A percentile compares a stretch with the other conserved stretches of the same genome.
Evolutionary conservation across 1,140 invertebrate genomes (phyloP).

Genomic region (Belonocnema kinseyi): DNA sequence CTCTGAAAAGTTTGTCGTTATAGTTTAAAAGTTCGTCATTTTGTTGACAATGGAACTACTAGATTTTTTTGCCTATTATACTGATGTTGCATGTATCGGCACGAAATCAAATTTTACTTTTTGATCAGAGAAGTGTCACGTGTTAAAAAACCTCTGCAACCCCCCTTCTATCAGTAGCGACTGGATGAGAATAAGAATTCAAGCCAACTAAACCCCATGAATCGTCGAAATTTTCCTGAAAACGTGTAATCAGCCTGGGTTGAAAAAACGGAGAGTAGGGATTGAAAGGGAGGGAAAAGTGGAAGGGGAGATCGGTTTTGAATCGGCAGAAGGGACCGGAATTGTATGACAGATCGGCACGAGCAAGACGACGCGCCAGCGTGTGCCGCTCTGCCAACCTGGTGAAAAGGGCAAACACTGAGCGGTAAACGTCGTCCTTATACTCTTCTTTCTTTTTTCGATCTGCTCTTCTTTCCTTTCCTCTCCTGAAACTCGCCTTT

Average conservation of each 20-base stretch:
- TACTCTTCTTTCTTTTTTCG: not conserved
- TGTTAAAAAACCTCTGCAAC: too few relatives aligned
- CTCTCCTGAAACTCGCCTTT: not conserved
- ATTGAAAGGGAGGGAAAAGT: conserved; percentile 24
- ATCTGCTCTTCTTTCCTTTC: conserved; percentile 22
- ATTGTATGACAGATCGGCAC: conserved; percentile 63
- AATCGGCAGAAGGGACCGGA: conserved; percentile 41
- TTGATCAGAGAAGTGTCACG: too few relatives aligned
- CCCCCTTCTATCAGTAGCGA: too few relatives aligned
- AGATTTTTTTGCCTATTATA: too few relatives aligned
- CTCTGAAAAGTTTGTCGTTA: too few relatives aligned
- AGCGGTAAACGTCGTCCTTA: conserved; percentile 19
- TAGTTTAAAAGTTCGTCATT: too few relatives aligned
- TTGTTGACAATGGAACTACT: too few relatives aligned
- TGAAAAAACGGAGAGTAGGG: not conserved
- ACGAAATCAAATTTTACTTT: too few relatives aligned
- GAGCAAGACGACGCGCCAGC: conserved; percentile 50
- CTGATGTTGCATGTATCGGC: too few relatives aligned
- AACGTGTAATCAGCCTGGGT: not conserved
- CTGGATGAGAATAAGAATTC: too few relatives aligned
- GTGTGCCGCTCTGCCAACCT: conserved; percentile 39
- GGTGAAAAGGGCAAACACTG: conserved; percentile 17
- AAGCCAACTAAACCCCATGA: not conserved
- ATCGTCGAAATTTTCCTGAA: conserved; percentile 22
- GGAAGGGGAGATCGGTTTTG: conserved; percentile 38